Conservation (phyloP, 2,888 invertebrate genomes). For the Ophion costatus region DNA sequence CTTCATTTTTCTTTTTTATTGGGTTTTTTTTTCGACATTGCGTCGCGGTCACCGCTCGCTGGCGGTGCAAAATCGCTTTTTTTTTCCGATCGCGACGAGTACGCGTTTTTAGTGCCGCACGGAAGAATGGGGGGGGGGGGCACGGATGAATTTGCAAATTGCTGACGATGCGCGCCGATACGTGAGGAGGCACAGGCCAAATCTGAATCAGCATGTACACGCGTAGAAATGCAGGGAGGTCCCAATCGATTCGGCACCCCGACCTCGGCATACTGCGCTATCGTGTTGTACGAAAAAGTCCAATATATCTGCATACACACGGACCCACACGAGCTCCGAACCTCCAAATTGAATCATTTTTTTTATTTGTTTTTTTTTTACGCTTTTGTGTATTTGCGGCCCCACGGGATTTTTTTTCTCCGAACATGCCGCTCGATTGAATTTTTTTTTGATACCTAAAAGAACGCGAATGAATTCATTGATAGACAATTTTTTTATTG, state of each 20-base stretch:
- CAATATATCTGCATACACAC: neutral
- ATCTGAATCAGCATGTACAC: slow-evolving; percentile 19
- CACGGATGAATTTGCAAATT: slow-evolving; percentile 20
- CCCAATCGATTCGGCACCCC: slow-evolving; percentile 12
- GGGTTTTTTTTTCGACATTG: neutral
- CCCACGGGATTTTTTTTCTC: neutral
- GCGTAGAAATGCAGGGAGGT: neutral
- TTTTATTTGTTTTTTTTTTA: neutral
- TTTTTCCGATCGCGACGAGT: neutral
- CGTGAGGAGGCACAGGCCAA: slow-evolving; percentile 8
- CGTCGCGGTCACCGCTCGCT: neutral
- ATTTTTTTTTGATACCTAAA: neutral
- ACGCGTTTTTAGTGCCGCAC: neutral
- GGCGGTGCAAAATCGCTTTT: neutral
- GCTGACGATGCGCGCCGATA: slow-evolving; percentile 27
- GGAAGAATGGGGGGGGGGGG: neutral
- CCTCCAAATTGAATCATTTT: neutral
- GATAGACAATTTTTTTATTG: no score
- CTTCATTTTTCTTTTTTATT: neutral
- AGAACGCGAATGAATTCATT: no score
- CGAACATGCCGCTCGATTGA: neutral
- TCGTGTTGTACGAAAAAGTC: neutral
- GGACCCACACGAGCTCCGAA: neutral
- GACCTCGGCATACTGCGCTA: neutral
- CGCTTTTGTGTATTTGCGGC: neutral